Evolutionary conservation across 2,113 vertebrate genomes (phyloP).

Genomic region (Phrynosoma blainvillii): DNA sequence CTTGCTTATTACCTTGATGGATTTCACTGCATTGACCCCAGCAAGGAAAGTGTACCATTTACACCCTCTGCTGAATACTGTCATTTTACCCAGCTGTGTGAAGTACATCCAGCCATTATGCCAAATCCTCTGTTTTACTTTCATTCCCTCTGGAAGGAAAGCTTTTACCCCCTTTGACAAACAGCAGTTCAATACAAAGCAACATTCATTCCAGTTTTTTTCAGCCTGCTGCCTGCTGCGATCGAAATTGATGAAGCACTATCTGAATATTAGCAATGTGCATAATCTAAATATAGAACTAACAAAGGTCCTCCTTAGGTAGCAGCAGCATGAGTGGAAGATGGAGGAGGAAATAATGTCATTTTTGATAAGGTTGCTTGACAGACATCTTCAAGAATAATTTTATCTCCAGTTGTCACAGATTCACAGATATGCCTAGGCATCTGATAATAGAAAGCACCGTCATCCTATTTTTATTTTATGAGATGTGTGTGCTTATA

Average conservation of each 20-base stretch:
- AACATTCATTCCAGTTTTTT: constrained; percentile 42
- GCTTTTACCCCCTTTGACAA: constrained; percentile 45
- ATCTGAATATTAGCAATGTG: constrained; percentile 50
- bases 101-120: neutral
- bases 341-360: constrained; percentile 58
- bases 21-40: neutral
- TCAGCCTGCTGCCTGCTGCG: constrained; percentile 60
- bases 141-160: neutral
- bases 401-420: constrained; percentile 70
- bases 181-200: neutral
- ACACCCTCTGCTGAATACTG: neutral
- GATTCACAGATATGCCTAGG: constrained; percentile 50
- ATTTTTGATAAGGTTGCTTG: constrained; percentile 53
- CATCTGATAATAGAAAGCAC: constrained; percentile 56
- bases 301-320: constrained; percentile 54
- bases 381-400: constrained; percentile 67
- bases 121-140: constrained; percentile 19
- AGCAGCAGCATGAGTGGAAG: constrained; percentile 8
- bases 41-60: neutral
- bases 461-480: constrained; percentile 71
- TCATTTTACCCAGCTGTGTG: neutral
- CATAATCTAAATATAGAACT: constrained; percentile 66
- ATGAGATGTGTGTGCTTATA: neutral
- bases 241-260: constrained; percentile 59
- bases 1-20: constrained; percentile 17